phyloP scores from a whole-genome alignment of 2,888 invertebrate genomes.

The Azorinus chamasolen region DNA sequence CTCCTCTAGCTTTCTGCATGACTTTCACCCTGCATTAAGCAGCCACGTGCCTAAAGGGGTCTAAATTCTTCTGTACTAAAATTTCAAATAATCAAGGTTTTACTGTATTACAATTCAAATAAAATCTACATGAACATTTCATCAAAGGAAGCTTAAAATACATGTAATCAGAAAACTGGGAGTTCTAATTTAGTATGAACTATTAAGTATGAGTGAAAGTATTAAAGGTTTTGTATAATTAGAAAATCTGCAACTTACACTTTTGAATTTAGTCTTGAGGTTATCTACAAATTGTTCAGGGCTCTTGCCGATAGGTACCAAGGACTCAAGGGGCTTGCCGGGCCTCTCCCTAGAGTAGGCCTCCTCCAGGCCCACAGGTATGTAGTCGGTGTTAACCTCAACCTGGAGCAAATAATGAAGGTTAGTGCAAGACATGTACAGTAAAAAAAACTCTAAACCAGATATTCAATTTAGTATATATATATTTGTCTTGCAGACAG shows the following conservation, averaged over 20 bases:
- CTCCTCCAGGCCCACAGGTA: constrained; percentile 77
- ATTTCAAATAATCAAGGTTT: too few relatives aligned
- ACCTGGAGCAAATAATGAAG: constrained; percentile 59
- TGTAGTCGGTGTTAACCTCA: constrained; percentile 80
- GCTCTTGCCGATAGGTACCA: constrained; percentile 82
- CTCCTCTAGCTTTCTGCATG: too few relatives aligned
- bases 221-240: not conserved
- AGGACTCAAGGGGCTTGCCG: constrained; percentile 74
- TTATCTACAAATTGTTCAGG: constrained; percentile 79
- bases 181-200: too few relatives aligned
- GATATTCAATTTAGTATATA: too few relatives aligned
- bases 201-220: not conserved
- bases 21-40: too few relatives aligned
- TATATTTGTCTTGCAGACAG: too few relatives aligned
- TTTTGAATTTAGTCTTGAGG: constrained; percentile 82
- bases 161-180: not conserved
- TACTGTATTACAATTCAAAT: too few relatives aligned
- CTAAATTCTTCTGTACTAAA: too few relatives aligned
- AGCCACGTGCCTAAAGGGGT: too few relatives aligned
- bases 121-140: too few relatives aligned
- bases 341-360: constrained; percentile 71
- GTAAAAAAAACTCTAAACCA: too few relatives aligned
- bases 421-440: too few relatives aligned
- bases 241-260: constrained; percentile 74
- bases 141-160: not conserved